Evolutionary conservation across 2,888 invertebrate species (phyloP).

Genomic region (Siphlonurus alternatus): DNA sequence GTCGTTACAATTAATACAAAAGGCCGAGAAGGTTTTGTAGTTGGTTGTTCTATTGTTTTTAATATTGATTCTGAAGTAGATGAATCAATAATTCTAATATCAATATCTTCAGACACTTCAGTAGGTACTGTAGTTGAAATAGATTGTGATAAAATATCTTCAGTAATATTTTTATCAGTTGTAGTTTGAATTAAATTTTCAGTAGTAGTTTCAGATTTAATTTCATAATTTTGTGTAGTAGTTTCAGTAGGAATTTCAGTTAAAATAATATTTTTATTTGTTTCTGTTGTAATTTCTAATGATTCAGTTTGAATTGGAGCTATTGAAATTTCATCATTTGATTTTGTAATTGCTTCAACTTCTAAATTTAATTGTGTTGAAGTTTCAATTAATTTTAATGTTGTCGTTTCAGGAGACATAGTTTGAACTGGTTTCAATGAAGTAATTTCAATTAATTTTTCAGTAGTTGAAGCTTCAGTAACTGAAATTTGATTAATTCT

Average conservation of each 20-base stretch:
- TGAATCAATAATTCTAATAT: no score
- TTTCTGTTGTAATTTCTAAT: not conserved
- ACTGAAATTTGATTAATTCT: not conserved
- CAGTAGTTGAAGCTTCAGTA: not conserved
- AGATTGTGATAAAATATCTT: not conserved
- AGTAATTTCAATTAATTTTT: not conserved
- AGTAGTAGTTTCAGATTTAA: not conserved
- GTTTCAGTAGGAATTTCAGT: not conserved
- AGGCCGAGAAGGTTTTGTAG: not conserved
- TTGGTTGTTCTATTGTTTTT: not conserved
- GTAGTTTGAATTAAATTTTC: not conserved
- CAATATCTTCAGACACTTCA: not conserved
- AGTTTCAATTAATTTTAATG: not conserved
- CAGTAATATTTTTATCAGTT: not conserved
- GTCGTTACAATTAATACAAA: no score
- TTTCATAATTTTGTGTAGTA: not conserved
- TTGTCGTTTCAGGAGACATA: not conserved
- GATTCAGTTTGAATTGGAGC: no score
- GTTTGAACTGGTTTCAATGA: not conserved
- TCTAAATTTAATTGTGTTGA: no score
- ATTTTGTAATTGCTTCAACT: no score
- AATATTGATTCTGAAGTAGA: not conserved
- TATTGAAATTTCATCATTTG: no score
- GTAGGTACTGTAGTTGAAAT: not conserved
- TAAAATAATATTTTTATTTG: not conserved